A percentile compares a stretch with the other conserved stretches of the same genome.
Evolutionary conservation across 2,888 invertebrate genomes (phyloP).

Genomic region (Cephus nigrinus): DNA sequence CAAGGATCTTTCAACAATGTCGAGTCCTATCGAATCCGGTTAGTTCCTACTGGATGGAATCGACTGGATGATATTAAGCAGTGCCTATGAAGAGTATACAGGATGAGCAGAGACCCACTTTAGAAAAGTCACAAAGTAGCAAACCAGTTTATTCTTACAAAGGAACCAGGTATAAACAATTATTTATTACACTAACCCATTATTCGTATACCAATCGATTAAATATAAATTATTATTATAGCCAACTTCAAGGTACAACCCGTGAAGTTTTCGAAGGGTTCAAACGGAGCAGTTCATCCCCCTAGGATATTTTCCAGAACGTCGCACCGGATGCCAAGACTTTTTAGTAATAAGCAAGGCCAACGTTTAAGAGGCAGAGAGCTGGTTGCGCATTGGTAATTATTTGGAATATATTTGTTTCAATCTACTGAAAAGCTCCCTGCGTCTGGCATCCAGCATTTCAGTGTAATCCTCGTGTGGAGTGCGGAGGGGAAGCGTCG

Average conservation of each 20-base stretch:
- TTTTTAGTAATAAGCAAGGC: not conserved
- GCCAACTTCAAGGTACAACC: not conserved
- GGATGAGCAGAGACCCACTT: not conserved
- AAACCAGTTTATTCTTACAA: not conserved
- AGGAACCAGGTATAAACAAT: not conserved
- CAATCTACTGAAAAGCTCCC: constrained; percentile 20
- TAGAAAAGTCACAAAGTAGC: not conserved
- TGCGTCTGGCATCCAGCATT: constrained; percentile 26
- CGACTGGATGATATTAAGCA: not conserved
- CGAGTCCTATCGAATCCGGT: not conserved
- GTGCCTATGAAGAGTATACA: not conserved
- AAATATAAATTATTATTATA: not conserved
- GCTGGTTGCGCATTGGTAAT: constrained; percentile 19
- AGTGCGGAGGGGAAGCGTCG: not conserved
- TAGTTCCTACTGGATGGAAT: not conserved
- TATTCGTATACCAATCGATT: not conserved
- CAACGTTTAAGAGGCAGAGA: not conserved
- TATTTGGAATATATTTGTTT: constrained; percentile 33
- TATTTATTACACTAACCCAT: not conserved
- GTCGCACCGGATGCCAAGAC: not conserved
- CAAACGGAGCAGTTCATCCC: not conserved
- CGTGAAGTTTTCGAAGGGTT: not conserved
- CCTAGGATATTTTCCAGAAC: not conserved
- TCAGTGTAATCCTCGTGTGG: constrained; percentile 28
- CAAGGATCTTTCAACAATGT: constrained; percentile 12